phyloP scores from a whole-genome alignment of 2,797 vertebrate genomes.

The Nyctibius grandis region DNA sequence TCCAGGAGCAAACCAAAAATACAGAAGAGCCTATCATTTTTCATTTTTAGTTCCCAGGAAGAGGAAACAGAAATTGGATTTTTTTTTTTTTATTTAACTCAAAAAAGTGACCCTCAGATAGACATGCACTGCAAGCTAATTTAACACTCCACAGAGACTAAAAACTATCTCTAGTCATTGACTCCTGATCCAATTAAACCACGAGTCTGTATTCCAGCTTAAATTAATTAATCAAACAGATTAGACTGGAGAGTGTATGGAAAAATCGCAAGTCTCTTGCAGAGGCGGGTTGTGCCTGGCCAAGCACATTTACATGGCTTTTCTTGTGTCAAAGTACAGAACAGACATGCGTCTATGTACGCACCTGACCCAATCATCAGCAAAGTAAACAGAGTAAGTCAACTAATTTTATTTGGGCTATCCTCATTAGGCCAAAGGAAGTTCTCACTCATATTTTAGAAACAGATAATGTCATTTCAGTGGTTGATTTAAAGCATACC shows the following conservation, averaged over 20 bases:
- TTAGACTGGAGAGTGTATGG: background rate
- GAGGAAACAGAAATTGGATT: background rate
- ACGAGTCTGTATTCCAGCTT: background rate
- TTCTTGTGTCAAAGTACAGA: background rate
- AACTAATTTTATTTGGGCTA: background rate
- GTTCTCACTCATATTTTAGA: background rate
- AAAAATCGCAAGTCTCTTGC: background rate
- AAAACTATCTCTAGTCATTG: background rate
- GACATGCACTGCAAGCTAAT: background rate
- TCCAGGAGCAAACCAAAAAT: background rate
- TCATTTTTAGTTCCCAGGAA: background rate
- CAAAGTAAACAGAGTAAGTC: background rate
- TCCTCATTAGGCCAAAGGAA: background rate
- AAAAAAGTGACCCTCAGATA: background rate
- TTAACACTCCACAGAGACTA: background rate
- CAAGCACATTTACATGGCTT: background rate
- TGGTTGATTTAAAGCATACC: background rate
- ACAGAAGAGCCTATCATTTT: background rate
- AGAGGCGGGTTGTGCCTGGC: background rate
- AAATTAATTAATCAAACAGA: background rate
- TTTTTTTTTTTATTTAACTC: background rate
- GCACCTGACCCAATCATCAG: background rate
- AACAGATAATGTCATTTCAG: background rate
- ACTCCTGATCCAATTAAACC: background rate
- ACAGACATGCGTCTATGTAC: background rate